These are phyloP conservation scores for Varanus komodoensis DNA, from an alignment of 2,113 vertebrate species.

Conservation along the genomic window DNA sequence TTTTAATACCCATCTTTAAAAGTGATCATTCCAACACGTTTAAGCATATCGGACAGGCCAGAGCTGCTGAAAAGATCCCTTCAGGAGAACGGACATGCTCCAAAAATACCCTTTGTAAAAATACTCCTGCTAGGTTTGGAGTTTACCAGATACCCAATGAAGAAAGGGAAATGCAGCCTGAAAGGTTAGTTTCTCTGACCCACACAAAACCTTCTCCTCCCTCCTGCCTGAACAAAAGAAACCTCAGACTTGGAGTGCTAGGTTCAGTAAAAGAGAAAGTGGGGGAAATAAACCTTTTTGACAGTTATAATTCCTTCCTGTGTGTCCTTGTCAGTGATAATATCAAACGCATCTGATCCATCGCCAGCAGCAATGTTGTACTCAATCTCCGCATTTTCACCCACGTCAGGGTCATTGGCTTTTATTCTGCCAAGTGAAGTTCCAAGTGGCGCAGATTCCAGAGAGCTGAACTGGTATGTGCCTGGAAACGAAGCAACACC, in stretches of 20 bases:
- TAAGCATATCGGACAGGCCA: slow-evolving; percentile 41
- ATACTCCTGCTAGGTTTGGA: slow-evolving; percentile 26
- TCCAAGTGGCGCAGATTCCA: slow-evolving; percentile 88
- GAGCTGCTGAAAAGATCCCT: slow-evolving; percentile 56
- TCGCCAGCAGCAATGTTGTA: slow-evolving; percentile 89
- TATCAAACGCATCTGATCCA: slow-evolving; percentile 88
- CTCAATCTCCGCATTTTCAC: slow-evolving; percentile 90
- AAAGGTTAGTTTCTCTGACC: slow-evolving; percentile 57
- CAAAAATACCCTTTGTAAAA: background rate
- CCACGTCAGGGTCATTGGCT: slow-evolving; percentile 91
- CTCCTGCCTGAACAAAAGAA: slow-evolving; percentile 39
- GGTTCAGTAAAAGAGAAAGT: slow-evolving; percentile 64
- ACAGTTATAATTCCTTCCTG: slow-evolving; percentile 95
- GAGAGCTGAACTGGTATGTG: slow-evolving; percentile 88
- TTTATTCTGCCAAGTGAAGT: slow-evolving; percentile 91
- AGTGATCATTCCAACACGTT: slow-evolving; percentile 33
- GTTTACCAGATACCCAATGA: slow-evolving; percentile 57
- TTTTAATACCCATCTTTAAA: slow-evolving; percentile 54
- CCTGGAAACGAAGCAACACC: slow-evolving; percentile 76
- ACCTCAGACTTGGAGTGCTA: slow-evolving; percentile 42
- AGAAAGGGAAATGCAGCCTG: slow-evolving; percentile 58
- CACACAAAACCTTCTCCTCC: slow-evolving; percentile 42
- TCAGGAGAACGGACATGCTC: slow-evolving; percentile 60
- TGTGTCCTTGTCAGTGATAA: slow-evolving; percentile 91
- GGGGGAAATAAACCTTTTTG: slow-evolving; percentile 85